Percentiles rank a stretch among this genome's conserved stretches.
These are phyloP conservation scores for Cyprinus carpio DNA, from an alignment of 2,113 vertebrate genomes.

Conservation along the genomic window DNA sequence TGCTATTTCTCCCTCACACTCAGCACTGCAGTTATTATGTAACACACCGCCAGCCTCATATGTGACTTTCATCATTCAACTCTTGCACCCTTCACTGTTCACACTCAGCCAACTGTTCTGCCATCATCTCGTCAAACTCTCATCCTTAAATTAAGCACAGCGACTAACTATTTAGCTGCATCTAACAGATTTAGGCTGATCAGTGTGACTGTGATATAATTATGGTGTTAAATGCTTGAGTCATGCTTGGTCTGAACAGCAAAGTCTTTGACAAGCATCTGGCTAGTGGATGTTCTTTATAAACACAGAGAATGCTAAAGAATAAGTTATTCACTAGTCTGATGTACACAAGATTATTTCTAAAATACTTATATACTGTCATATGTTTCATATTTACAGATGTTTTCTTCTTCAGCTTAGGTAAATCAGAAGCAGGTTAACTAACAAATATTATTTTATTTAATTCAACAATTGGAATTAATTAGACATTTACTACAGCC, in stretches of 20 bases:
- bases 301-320: background rate
- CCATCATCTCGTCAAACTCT: background rate
- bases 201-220: background rate
- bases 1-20: background rate
- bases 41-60: background rate
- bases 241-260: background rate
- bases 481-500: background rate
- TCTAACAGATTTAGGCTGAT: background rate
- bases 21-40: conserved; percentile 28
- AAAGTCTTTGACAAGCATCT: background rate
- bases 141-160: background rate
- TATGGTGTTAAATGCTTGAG: background rate
- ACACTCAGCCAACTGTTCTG: conserved; percentile 3
- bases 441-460: no score
- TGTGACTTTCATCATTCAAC: conserved; percentile 3
- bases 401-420: background rate
- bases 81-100: background rate
- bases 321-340: background rate
- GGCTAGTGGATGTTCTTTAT: background rate
- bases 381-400: background rate
- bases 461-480: background rate
- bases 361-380: background rate
- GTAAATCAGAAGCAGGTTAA: background rate
- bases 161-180: background rate
- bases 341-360: background rate